Percentiles rank a stretch among this genome's conserved stretches.
Evolutionary conservation across 2,888 invertebrate species (phyloP).

Genomic region (Autographa pulchrina): DNA sequence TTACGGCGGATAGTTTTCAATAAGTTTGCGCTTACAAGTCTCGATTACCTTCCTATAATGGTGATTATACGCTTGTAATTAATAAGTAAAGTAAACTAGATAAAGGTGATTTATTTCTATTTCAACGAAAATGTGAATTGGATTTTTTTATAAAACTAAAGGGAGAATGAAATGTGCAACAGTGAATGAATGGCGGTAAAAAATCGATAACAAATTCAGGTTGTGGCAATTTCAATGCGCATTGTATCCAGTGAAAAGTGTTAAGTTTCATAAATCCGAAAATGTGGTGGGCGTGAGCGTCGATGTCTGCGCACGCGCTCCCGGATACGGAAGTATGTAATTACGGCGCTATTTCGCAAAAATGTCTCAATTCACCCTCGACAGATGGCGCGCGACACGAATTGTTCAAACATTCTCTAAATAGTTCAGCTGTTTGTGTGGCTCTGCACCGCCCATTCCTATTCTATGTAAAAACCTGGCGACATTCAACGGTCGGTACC

Average conservation of each 20-base stretch:
- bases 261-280: slow-evolving; percentile 76
- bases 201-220: slow-evolving; percentile 38
- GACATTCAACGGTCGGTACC: slow-evolving; percentile 27
- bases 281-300: slow-evolving; percentile 77
- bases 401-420: slow-evolving; percentile 80
- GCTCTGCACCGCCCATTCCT: slow-evolving; percentile 75
- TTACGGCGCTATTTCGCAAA: slow-evolving; percentile 86
- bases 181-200: slow-evolving; percentile 25
- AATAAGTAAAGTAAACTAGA: slow-evolving; percentile 19
- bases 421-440: slow-evolving; percentile 81
- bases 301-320: slow-evolving; percentile 83
- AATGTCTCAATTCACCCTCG: slow-evolving; percentile 85
- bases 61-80: slow-evolving; percentile 27
- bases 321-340: slow-evolving; percentile 87
- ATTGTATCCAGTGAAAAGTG: slow-evolving; percentile 66
- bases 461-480: slow-evolving; percentile 54
- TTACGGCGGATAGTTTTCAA: slow-evolving; percentile 21
- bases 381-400: slow-evolving; percentile 83
- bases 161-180: slow-evolving; percentile 36
- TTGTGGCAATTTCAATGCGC: slow-evolving; percentile 45
- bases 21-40: slow-evolving; percentile 10
- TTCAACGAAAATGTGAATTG: background rate
- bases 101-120: slow-evolving; percentile 20
- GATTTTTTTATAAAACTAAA: background rate
- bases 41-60: slow-evolving; percentile 26